Evolutionary conservation across 2,888 invertebrate genomes (phyloP), one percentile per base, ranked within the genome.

Genomic region (Onchidella celtica): DNA sequence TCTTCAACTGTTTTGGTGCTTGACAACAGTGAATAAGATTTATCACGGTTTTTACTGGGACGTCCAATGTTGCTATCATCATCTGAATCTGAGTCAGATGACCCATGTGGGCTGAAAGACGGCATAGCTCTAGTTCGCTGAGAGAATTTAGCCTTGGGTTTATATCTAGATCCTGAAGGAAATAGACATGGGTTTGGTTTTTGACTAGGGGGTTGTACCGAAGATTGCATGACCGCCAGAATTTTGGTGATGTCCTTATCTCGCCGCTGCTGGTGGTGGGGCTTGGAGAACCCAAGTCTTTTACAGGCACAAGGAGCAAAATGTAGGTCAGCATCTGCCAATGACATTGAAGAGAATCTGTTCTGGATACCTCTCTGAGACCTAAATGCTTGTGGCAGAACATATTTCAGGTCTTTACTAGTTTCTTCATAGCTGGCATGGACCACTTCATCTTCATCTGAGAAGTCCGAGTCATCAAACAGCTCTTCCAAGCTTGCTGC

Each of bases 1-100:
- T 81, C 81, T 55, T 81, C 81, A 6, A 81, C 81, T 55, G 81
- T 81, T 76, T 81, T 81, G n/a, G 74, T 76, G 55, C 65, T 81
- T 40, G 36, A 36, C 3, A 81, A 27, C 3, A 81, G 24, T 1
- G 75, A 68, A 17, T 65, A 70, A n/a, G n/a, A n/a, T 32, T 65
- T 47, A 66, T 73, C 55, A 40, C 55, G 59, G 14, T 38, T 4
- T 65, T 55, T 72, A 24, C 61, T 27, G 21, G 81, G 55, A 17
- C 27, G 29, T 9, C 65, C 57, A 3, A 34, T 36, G 14, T 17
- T n/a, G 34, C 34, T 34, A 11, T 76, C 70, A 21, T 24, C 9
- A 1, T 81, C 81, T 4, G 75, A 55, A 9, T 81, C 81, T 4
- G 76, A 76, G n/a, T 81, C 81, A 9, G 79, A 80, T n/a, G 81